phyloP scores from a whole-genome alignment of 2,797 vertebrate genomes.

The Poeciliopsis paucimaculata region DNA sequence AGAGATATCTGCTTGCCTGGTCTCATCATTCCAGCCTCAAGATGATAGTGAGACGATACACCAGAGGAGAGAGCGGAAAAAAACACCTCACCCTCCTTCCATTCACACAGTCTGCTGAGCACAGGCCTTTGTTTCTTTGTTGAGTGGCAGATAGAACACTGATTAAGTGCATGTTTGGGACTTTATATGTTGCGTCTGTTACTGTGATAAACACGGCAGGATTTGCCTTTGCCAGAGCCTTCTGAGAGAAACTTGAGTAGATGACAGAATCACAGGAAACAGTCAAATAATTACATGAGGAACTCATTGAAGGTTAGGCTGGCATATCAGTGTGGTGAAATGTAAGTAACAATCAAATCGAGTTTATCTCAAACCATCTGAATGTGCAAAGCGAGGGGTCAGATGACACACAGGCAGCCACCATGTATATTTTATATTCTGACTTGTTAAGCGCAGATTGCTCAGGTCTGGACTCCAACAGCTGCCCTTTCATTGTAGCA shows the following conservation, averaged over 20 bases:
- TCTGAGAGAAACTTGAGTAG: slow-evolving; percentile 23
- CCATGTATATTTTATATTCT: not conserved
- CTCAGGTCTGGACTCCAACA: not conserved
- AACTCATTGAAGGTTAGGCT: slow-evolving; percentile 11
- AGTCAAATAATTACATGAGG: not conserved
- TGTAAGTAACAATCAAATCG: slow-evolving; percentile 2
- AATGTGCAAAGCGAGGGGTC: not conserved
- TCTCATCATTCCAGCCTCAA: slow-evolving; percentile 39
- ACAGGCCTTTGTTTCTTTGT: slow-evolving; percentile 45
- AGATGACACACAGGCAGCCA: not conserved
- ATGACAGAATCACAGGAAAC: not conserved
- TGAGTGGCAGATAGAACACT: slow-evolving; percentile 32
- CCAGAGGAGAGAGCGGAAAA: slow-evolving; percentile 56
- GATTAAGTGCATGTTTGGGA: slow-evolving; percentile 7
- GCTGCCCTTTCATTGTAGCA: not conserved
- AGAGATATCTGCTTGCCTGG: slow-evolving; percentile 45
- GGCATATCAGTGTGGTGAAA: slow-evolving; percentile 7
- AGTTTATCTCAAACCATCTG: not conserved
- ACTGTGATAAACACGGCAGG: slow-evolving; percentile 32
- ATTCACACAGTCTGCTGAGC: slow-evolving; percentile 28
- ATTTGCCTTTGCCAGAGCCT: slow-evolving; percentile 15
- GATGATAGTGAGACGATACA: slow-evolving; percentile 49
- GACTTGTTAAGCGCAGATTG: not conserved
- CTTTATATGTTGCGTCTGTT: slow-evolving; percentile 34
- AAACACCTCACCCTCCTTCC: slow-evolving; percentile 57